phyloP scores from a whole-genome alignment of 2,888 invertebrate species.

The Lydus trimaculatus region DNA sequence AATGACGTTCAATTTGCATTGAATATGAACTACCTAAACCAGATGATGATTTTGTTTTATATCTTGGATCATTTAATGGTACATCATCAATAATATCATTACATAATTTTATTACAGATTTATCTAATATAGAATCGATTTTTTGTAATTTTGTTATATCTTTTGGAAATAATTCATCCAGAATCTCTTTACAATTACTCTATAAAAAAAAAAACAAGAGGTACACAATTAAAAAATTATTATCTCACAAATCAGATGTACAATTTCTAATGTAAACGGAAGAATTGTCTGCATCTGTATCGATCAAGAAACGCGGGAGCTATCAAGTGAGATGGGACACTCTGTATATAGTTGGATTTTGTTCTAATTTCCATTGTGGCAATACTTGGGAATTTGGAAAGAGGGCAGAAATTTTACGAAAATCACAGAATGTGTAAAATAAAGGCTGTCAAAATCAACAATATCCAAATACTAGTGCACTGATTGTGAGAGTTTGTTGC shows the following conservation, averaged over 20 bases:
- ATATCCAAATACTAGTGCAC: too few relatives aligned
- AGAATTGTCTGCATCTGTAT: too few relatives aligned
- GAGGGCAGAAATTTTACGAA: too few relatives aligned
- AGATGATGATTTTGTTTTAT: constrained; percentile 61
- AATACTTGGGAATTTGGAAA: too few relatives aligned
- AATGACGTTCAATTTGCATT: constrained; percentile 83
- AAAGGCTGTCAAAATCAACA: too few relatives aligned
- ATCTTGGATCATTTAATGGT: constrained; percentile 87
- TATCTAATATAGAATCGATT: constrained; percentile 60
- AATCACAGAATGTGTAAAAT: too few relatives aligned
- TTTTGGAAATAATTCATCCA: constrained; percentile 61
- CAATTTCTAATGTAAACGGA: too few relatives aligned
- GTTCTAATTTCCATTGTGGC: too few relatives aligned
- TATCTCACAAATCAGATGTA: background rate
- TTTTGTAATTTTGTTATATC: constrained; percentile 57
- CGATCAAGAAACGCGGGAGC: too few relatives aligned
- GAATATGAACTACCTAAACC: constrained; percentile 77
- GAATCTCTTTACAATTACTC: constrained; percentile 61
- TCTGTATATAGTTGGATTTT: too few relatives aligned
- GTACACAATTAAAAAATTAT: constrained; percentile 9
- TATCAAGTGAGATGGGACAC: too few relatives aligned
- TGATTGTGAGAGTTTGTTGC: too few relatives aligned
- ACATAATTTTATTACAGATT: constrained; percentile 72
- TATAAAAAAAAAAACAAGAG: constrained; percentile 39
- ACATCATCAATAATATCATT: constrained; percentile 84